Evolutionary conservation across 2,888 invertebrate species (phyloP).

Genomic region (Ennomos quercinarius): DNA sequence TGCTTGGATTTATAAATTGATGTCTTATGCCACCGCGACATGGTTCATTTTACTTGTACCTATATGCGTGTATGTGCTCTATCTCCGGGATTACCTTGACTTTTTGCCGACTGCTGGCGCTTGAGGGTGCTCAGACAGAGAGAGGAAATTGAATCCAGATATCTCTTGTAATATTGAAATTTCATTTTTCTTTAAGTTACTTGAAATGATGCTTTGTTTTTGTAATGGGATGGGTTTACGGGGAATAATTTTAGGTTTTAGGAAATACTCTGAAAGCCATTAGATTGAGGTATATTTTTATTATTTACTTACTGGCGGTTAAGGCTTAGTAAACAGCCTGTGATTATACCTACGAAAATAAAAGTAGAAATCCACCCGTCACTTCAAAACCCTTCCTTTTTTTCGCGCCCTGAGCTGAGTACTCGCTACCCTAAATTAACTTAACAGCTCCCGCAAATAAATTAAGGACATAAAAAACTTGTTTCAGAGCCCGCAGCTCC

Average conservation of each 20-base stretch:
- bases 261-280: too few species aligned
- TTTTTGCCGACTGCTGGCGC: constrained; percentile 37
- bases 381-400: constrained; percentile 2
- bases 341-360: too few species aligned
- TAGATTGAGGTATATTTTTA: too few species aligned
- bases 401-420: constrained; percentile 4
- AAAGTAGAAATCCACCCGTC: neutral
- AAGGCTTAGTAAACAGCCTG: too few species aligned
- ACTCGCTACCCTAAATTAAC: constrained; percentile 46
- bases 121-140: constrained; percentile 42
- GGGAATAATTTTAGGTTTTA: too few species aligned
- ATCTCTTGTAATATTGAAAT: constrained; percentile 30
- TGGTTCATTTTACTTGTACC: constrained; percentile 22
- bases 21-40: constrained; percentile 6
- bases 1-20: constrained; percentile 4
- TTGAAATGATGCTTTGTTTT: constrained; percentile 2
- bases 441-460: constrained; percentile 54
- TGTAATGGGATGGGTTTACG: constrained; percentile 1
- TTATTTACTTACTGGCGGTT: too few species aligned
- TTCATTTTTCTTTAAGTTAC: constrained; percentile 12
- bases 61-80: constrained; percentile 46
- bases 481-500: constrained; percentile 24
- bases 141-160: constrained; percentile 43
- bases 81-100: constrained; percentile 54
- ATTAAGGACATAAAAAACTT: constrained; percentile 50